phyloP scores from a whole-genome alignment of 2,888 invertebrate genomes.

The Cloeon dipterum region DNA sequence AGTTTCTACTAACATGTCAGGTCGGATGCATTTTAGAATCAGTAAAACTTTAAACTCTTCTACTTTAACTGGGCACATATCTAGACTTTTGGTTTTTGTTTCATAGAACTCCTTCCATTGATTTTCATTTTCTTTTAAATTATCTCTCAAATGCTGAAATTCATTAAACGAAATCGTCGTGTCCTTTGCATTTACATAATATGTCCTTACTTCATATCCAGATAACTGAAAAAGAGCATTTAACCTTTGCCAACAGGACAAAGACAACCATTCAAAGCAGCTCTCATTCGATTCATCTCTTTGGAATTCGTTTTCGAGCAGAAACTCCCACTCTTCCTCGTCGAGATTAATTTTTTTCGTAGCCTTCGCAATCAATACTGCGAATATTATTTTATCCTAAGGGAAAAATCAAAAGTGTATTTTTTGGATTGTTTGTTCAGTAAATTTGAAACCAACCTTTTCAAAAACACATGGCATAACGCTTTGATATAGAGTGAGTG shows the following conservation, averaged over 20 bases:
- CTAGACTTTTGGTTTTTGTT: slow-evolving; percentile 37
- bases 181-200: too few relatives aligned
- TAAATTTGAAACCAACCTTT: slow-evolving; percentile 28
- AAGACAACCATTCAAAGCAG: slow-evolving; percentile 41
- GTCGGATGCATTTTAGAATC: slow-evolving; percentile 56
- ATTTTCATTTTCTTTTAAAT: slow-evolving; percentile 29
- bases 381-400: slow-evolving; percentile 77
- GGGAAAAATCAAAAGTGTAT: slow-evolving; percentile 8
- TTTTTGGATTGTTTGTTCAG: background rate
- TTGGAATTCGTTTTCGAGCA: slow-evolving; percentile 59
- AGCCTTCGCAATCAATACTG: slow-evolving; percentile 48
- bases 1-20: slow-evolving; percentile 68
- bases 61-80: too few relatives aligned
- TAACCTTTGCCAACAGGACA: slow-evolving; percentile 53
- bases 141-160: too few relatives aligned
- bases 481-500: slow-evolving; percentile 71
- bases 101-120: slow-evolving; percentile 58
- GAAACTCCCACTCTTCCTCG: slow-evolving; percentile 54
- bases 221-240: slow-evolving; percentile 34
- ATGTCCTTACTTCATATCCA: slow-evolving; percentile 20
- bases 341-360: slow-evolving; percentile 32
- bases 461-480: slow-evolving; percentile 87
- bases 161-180: too few relatives aligned
- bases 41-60: too few relatives aligned
- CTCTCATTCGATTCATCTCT: slow-evolving; percentile 20